Evolutionary conservation across 2,113 vertebrate genomes (phyloP), one percentile per base, ranked within the genome.

Genomic region (Bubo bubo): DNA sequence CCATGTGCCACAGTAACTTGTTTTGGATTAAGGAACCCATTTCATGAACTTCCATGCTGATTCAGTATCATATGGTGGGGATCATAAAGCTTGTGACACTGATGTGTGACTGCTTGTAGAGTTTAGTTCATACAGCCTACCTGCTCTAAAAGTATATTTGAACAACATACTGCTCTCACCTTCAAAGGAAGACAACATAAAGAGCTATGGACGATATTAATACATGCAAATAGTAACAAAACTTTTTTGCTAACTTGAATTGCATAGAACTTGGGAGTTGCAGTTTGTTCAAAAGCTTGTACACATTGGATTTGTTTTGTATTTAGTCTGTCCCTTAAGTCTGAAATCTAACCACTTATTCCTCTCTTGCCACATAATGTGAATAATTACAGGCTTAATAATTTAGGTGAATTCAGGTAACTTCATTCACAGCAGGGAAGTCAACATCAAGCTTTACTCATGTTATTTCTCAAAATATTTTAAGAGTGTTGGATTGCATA

Each of bases 251-350:
- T 41, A 60, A 41, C 22, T 62, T 67, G 39, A 73, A 43, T 55
- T 62, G 4, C 4, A 10, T 30, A 49, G 26, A 41, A n/a, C 28
- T 47, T 45, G 14, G 13, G 55, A 63, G 27, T 26, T 62, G 32
- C 34, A 49, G 34, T n/a, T 45, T 26, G 4, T 52, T 77, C 47
- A 43, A 41, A 72, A 79, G 22, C 43, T 79, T 73, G 28, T 56
- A n/a, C 0, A 1, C 1, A 1, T 30, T 56, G 19, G 20, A n/a
- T 74, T 50, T 60, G n/a, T 26, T 43, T 62, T 56, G 10, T 66
- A 6, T 80, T 63, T 43, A 56, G 49, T 70, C 13, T 50, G 16
- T 26, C 35, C 32, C 14, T 73, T 55, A 56, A 66, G 26, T 43
- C 41, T 39, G 37, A 80, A 62, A 41, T 53, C 23, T 39, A 66